These are phyloP conservation scores for Nomada goodeniana DNA, from an alignment of 2,888 invertebrate genomes.

Conservation along the genomic window DNA sequence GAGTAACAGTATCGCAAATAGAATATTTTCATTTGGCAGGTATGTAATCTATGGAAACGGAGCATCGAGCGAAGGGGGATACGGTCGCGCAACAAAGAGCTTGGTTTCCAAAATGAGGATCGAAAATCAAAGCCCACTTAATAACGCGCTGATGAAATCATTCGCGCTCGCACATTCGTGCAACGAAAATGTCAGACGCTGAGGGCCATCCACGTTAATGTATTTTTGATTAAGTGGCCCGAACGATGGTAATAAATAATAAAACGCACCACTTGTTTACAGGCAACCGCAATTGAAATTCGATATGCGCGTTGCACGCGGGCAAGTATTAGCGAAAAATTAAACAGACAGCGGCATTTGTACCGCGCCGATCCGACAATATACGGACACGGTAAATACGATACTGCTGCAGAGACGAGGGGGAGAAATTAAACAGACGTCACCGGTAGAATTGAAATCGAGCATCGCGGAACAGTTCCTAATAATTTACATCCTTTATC, in stretches of 20 bases:
- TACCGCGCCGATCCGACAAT: slow-evolving; percentile 4
- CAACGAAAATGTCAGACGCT: slow-evolving; percentile 74
- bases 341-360: slow-evolving; percentile 37
- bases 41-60: slow-evolving; percentile 63
- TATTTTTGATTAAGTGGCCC: slow-evolving; percentile 73
- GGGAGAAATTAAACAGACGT: not conserved
- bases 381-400: slow-evolving; percentile 39
- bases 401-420: slow-evolving; percentile 14
- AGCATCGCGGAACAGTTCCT: not conserved
- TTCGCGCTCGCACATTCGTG: slow-evolving; percentile 64
- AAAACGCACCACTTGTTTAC: slow-evolving; percentile 72
- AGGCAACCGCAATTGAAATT: slow-evolving; percentile 69
- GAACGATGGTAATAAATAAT: slow-evolving; percentile 72
- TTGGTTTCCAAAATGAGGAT: slow-evolving; percentile 73
- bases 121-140: slow-evolving; percentile 77
- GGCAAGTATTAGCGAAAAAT: slow-evolving; percentile 59
- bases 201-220: slow-evolving; percentile 68
- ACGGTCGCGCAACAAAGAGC: slow-evolving; percentile 70
- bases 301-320: slow-evolving; percentile 32
- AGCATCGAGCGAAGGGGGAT: not conserved
- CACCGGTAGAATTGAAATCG: not conserved
- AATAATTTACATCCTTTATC: not conserved
- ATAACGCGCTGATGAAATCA: slow-evolving; percentile 75
- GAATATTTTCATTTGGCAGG: slow-evolving; percentile 74
- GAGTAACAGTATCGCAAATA: slow-evolving; percentile 71